These are phyloP conservation scores for Oreohelix idahoensis DNA, from an alignment of 1,140 invertebrate species.

Conservation along the genomic window DNA sequence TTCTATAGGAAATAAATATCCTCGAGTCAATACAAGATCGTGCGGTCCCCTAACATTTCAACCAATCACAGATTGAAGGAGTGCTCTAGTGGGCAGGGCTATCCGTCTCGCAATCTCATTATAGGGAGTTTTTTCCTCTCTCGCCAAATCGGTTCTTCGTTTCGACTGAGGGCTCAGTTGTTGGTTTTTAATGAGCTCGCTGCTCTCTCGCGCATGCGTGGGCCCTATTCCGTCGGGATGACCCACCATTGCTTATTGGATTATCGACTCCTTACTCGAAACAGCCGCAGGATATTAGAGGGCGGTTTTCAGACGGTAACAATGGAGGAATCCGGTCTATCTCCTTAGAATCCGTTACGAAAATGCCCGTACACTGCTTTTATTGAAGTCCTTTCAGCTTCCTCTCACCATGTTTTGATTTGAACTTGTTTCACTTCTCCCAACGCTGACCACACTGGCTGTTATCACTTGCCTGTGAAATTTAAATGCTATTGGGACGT, in stretches of 20 bases:
- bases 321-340: neutral
- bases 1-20: conserved; percentile 5
- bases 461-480: neutral
- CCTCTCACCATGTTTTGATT: neutral
- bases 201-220: conserved; percentile 13
- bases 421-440: neutral
- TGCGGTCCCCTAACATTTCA: conserved; percentile 24
- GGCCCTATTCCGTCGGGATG: neutral
- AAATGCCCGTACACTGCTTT: neutral
- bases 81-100: conserved; percentile 19
- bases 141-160: neutral
- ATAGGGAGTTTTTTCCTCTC: neutral
- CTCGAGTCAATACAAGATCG: conserved; percentile 6
- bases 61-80: conserved; percentile 18
- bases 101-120: conserved; percentile 12
- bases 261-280: neutral
- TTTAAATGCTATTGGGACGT: neutral
- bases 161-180: neutral
- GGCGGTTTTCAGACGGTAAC: neutral
- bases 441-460: neutral
- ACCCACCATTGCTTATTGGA: conserved; percentile 1
- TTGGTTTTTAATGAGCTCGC: conserved; percentile 26
- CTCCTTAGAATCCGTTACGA: conserved; percentile 10
- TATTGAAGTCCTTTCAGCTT: neutral
- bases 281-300: conserved; percentile 23